Base-by-base conservation (phyloP, 1,140 invertebrate genomes). In the Drosophila sp. region DNA sequence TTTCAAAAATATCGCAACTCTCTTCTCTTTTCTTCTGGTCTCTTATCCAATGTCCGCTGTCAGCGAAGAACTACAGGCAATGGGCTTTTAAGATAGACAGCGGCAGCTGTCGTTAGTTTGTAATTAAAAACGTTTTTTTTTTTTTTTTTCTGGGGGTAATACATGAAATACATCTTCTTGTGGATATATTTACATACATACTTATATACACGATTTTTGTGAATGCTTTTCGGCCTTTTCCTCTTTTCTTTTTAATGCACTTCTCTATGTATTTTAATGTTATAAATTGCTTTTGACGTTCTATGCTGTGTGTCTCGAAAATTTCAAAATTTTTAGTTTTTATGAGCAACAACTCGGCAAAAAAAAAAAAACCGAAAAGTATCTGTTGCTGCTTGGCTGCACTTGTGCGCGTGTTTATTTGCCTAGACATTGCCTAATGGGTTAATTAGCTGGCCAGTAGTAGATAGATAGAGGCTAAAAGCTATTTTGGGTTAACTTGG, bases 91-190 rank as follows among this genome's bases (percentile, higher is more conserved):
- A 62, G 73, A 84, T 58, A 73, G 86, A 78, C 87, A 87, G 79
- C 87, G 70, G 87, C 87, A 90, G 87, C 87, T 90, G 87, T 87
- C 87, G 77, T 86, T 90, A 82, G 83, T 90, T 90, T 90, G 87
- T 90, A 90, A 90, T 90, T 90, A 90, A 90, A 90, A 90, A 87
- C 76, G 17, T 58, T 86, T 76, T 76, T 50, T 38, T 38, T 50
- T 38, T 38, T 8, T 38, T 38, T 11, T 10, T 17, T 17, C 17
- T 3, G 35, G 64, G 40, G n/a, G 68, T 66, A 67, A 74, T 67
- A 75, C 70, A 75, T 76, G 77, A 78, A 83, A 90, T 86, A 83
- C 86, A 86, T 74, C 83, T 79, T 44, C 41, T n/a, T 50, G 23
- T 50, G 44, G 23, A 50, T 50, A 50, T n/a, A 41, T 41, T 4